Evolutionary conservation across 2,888 invertebrate genomes (phyloP).

Genomic region (Mesoligia furuncula): DNA sequence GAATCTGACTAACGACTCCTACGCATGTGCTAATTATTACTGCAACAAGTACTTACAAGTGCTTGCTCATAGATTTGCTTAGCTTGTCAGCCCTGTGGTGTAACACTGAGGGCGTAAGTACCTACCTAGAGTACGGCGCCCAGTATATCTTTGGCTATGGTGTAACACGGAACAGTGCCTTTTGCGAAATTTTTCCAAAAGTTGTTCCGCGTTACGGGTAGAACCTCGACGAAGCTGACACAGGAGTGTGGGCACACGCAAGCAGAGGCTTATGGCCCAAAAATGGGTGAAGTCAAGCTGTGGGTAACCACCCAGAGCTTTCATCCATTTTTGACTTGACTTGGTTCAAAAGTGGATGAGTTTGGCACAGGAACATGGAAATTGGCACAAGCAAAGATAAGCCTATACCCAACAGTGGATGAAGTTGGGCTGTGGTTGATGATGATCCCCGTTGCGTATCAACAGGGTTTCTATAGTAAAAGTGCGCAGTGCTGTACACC

Average conservation of each 20-base stretch:
- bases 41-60: conserved; percentile 42
- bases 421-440: no score
- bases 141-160: conserved; percentile 2
- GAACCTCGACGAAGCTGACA: background rate
- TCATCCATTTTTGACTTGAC: no score
- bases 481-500: no score
- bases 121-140: background rate
- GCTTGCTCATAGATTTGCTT: conserved; percentile 54
- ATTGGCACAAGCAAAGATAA: no score
- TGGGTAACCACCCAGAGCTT: no score
- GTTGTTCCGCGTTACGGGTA: background rate
- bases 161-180: background rate
- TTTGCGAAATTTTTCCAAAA: background rate
- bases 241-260: no score
- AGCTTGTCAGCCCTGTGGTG: conserved; percentile 44
- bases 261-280: no score
- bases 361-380: no score
- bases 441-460: background rate
- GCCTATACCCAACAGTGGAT: no score
- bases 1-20: conserved; percentile 55
- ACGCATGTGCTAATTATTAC: conserved; percentile 56
- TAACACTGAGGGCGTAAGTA: conserved; percentile 47
- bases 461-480: background rate
- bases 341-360: no score
- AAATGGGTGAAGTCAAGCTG: no score